Base-by-base conservation (phyloP, 2,888 invertebrate species). In the Chamaedrilus cognettii region DNA sequence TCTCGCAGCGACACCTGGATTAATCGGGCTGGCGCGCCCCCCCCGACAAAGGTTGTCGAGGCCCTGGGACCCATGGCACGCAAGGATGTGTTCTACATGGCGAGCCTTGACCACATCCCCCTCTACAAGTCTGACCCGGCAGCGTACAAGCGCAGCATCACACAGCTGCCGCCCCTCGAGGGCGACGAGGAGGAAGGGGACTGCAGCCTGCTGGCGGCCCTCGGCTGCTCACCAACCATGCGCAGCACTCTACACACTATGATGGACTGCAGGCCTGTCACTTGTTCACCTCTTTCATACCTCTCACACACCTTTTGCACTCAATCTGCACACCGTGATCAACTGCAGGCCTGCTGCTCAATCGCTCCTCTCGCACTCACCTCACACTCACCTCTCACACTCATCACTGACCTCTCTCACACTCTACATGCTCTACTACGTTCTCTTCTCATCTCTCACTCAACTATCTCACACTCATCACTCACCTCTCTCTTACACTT, bases 51-150 rank as follows among this genome's bases (percentile, higher is more conserved):
- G 3, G 2, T 42, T 0, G 34, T 26, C 1, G 55, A 52, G 26
- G 19, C 11, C 42, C 7, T 52, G 7, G 55, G 55, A 7, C 55
- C 55, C 15, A 19, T 52, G 28, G 49, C 30, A 77, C 87, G 93
- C 63, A 92, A 91, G 64, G 96, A 97, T 82, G 90, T 94, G 7
- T 89, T 96, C 77, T 96, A 95, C 82, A 91, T 92, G 80, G 94
- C 94, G 73, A 92, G 89, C 78, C 84, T 90, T 28, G 84, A 86
- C 66, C 88, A 87, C 77, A 84, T 88, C 64, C 82, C 84, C 23
- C 78, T 81, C 71, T 83, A 80, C 74, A 78, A 76, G 66, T 81
- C 81, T 2, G 79, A 83, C 72, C 81, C 79, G 2, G 77, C 76
- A n/a, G 62, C 80, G 28, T 83, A 83, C 74, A 75, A 79, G 23